Evolutionary conservation across 2,113 vertebrate genomes (phyloP).

Genomic region (Sceloporus tristichus): DNA sequence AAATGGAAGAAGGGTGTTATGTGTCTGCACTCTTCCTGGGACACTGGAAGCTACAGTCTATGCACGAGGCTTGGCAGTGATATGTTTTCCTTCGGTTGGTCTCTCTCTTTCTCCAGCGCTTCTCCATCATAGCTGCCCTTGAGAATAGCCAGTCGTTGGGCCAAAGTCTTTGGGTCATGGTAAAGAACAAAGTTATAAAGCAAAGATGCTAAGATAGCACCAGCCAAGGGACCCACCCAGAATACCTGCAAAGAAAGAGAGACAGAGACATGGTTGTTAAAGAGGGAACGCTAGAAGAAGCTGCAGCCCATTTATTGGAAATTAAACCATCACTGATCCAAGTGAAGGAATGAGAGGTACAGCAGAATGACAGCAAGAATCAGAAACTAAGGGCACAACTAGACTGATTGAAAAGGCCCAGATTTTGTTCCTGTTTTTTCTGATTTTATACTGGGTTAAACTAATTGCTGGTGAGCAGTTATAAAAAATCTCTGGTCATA

Average conservation of each 20-base stretch:
- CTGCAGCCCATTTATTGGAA: background rate
- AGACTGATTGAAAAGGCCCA: no score
- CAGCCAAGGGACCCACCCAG: constrained; percentile 59
- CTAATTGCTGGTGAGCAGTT: no score
- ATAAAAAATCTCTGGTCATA: no score
- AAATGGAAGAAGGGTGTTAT: background rate
- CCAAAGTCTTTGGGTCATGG: constrained; percentile 41
- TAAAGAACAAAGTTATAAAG: constrained; percentile 53
- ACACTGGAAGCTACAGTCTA: background rate
- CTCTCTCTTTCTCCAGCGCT: constrained; percentile 7
- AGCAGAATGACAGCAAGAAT: background rate
- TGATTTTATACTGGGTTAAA: no score
- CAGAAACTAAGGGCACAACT: background rate
- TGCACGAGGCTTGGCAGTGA: constrained; percentile 23
- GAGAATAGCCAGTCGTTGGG: constrained; percentile 47
- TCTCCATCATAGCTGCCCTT: constrained; percentile 34
- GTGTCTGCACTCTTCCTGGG: background rate
- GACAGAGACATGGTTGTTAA: background rate
- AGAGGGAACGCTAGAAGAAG: background rate
- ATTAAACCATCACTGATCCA: no score
- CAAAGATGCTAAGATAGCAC: constrained; percentile 36
- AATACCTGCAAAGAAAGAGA: constrained; percentile 48
- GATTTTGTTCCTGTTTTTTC: no score
- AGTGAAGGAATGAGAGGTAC: background rate
- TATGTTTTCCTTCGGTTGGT: constrained; percentile 22